Base-by-base conservation (phyloP, 2,113 vertebrate species). In the Apeltes quadracus region DNA sequence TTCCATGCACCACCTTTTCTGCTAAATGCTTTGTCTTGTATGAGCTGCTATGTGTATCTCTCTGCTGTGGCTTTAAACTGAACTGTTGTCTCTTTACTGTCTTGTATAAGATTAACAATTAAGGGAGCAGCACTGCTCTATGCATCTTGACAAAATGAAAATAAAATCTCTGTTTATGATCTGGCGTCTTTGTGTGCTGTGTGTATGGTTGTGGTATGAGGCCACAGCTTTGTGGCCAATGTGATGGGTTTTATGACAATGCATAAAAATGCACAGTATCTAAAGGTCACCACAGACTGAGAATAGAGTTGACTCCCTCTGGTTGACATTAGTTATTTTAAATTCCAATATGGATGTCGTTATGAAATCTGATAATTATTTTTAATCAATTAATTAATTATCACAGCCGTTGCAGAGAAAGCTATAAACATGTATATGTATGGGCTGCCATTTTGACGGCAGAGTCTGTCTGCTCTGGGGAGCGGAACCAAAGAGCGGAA, bases 401-500 rank as follows among this genome's bases (percentile, higher is more conserved):
- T n/a, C 5, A 55, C 2, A 16, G 10, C 23, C 3, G 20, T 3
- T 27, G 0, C 7, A 36, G 1, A 32, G 23, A 7, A 34, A 34
- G 4, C 5, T 34, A 6, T 34, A 34, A 5, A 34, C 5, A 7
- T 34, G 32, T 34, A 6, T 34, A 6, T 34, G 32, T 34, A 6
- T 34, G 32, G 6, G 54, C 48, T 76, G 58, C 78, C 78, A 72
- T 75, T 79, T 87, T 80, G 57, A 50, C 27, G 3, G n/a, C n/a
- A n/a, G 32, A 41, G 73, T 62, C 44, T 20, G 14, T 1, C 2
- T 12, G 11, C 10, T 38, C 2, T 14, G 39, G 15, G 23, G 12
- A 67, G 55, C 82, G 80, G 87, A 87, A 88, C 70, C 36, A 75
- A 78, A 64, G 0, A 32, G 46, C 46, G 57, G 79, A 89, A 86